Percentiles rank a stretch among this genome's conserved stretches.
phyloP scores from a whole-genome alignment of 2,888 invertebrate species.

The Caenorhabditis sp. region DNA sequence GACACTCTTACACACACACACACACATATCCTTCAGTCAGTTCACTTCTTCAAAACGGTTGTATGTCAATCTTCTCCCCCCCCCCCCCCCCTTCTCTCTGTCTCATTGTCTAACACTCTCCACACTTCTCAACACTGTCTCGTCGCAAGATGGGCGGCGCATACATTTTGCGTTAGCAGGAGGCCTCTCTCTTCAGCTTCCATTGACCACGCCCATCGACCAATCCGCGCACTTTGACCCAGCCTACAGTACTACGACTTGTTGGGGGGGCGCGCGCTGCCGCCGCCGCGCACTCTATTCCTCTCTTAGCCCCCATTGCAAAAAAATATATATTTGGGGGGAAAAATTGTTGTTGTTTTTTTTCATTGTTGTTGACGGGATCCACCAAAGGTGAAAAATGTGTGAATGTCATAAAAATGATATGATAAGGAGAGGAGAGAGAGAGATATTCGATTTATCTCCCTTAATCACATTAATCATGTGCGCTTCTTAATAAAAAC shows the following conservation, averaged over 20 bases:
- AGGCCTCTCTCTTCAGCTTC: constrained; percentile 1
- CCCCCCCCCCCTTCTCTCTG: background rate
- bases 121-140: background rate
- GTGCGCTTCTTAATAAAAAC: background rate
- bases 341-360: constrained; percentile 3
- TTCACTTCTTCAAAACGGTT: constrained; percentile 37
- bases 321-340: background rate
- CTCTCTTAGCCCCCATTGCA: background rate
- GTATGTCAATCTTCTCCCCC: constrained; percentile 44
- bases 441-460: background rate
- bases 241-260: background rate
- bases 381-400: no score
- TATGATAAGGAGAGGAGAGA: background rate
- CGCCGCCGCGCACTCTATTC: background rate
- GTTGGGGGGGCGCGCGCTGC: no score
- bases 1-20: constrained; percentile 28
- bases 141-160: constrained; percentile 1
- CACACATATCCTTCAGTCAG: background rate
- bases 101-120: no score
- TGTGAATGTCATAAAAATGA: background rate
- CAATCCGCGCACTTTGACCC: background rate
- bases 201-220: constrained; percentile 12
- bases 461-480: background rate
- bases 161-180: background rate
- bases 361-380: background rate